These are phyloP conservation scores for Acridotheres tristis DNA, from an alignment of 2,797 vertebrate species.

Conservation along the genomic window DNA sequence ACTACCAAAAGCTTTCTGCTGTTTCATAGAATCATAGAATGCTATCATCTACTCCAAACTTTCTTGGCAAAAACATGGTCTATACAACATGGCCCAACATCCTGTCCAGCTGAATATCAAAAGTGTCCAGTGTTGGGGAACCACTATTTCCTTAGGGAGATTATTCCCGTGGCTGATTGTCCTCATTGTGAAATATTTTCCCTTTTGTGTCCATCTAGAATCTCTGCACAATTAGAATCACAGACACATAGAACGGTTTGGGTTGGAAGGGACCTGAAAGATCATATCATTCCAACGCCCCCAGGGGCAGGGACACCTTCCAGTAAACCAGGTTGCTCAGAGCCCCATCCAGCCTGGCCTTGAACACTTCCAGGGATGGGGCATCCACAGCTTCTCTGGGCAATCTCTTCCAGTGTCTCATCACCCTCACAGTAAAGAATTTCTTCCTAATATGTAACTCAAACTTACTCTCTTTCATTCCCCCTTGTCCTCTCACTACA, in stretches of 20 bases:
- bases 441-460: background rate
- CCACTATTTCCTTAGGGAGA: background rate
- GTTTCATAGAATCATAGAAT: background rate
- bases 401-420: background rate
- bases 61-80: background rate
- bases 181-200: background rate
- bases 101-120: background rate
- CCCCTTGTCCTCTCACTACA: fast-evolving
- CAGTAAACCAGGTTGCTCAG: background rate
- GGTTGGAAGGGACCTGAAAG: background rate
- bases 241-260: background rate
- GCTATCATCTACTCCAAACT: background rate
- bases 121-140: background rate
- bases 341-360: background rate
- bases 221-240: background rate
- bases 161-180: background rate
- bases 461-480: background rate
- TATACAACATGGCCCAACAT: background rate
- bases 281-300: fast-evolving
- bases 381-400: background rate
- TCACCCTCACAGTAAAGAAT: background rate
- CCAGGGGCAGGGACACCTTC: background rate
- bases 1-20: background rate
- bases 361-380: background rate
- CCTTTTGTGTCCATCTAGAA: background rate